These are phyloP conservation scores for Meiosimyza decipiens DNA, from an alignment of 2,888 invertebrate genomes.

Conservation along the genomic window DNA sequence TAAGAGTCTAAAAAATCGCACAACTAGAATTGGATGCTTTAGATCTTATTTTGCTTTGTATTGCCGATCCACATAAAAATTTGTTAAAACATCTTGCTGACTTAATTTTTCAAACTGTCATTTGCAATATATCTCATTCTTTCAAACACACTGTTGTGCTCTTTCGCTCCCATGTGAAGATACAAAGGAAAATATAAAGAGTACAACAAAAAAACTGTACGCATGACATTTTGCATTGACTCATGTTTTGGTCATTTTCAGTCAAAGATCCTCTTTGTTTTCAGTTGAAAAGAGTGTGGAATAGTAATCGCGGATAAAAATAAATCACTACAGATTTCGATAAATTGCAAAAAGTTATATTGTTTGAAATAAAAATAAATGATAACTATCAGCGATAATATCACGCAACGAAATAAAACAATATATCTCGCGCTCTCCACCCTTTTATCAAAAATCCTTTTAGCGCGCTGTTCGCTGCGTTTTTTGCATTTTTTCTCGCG, in stretches of 20 bases:
- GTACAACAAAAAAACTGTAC: not conserved
- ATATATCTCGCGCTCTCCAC: not conserved
- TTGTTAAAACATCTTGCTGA: not conserved
- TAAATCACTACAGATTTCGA: not conserved
- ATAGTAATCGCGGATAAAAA: not conserved
- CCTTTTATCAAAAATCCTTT: not conserved
- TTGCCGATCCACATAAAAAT: too few relatives aligned
- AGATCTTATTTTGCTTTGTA: too few relatives aligned
- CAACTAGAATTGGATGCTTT: too few relatives aligned
- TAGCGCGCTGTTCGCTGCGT: conserved; percentile 1
- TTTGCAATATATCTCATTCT: not conserved
- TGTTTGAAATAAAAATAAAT: not conserved
- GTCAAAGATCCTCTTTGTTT: too few relatives aligned
- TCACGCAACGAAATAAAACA: too few relatives aligned
- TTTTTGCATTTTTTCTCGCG: conserved; percentile 24
- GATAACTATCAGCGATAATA: not conserved
- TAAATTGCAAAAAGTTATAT: not conserved
- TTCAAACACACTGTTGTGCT: not conserved
- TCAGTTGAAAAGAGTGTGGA: conserved; percentile 2
- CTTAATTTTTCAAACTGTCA: conserved; percentile 9
- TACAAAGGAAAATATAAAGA: not conserved
- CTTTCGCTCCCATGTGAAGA: not conserved
- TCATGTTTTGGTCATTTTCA: conserved; percentile 21
- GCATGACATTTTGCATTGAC: conserved; percentile 20
- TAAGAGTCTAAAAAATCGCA: too few relatives aligned